Evolutionary conservation across 2,113 vertebrate genomes (phyloP).

Genomic region (Bos indicus): DNA sequence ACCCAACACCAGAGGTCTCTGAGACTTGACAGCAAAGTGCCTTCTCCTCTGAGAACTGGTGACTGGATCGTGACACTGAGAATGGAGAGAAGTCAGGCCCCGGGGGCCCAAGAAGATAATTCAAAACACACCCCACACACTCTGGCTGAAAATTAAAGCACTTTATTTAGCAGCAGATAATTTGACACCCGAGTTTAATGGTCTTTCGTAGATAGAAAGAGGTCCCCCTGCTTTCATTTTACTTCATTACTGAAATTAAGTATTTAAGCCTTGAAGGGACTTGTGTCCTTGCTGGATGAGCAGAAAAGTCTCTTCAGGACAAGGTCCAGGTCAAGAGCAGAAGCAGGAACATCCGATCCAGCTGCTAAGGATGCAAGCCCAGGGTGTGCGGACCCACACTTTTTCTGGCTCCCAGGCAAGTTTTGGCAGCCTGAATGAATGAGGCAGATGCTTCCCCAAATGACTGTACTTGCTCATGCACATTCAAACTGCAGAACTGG

Average conservation of each 20-base stretch:
- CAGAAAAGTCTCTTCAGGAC: neutral
- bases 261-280: neutral
- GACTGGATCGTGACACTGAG: neutral
- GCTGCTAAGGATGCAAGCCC: neutral
- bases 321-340: neutral
- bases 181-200: neutral
- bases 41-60: neutral
- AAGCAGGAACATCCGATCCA: neutral
- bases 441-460: neutral
- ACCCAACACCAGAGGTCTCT: neutral
- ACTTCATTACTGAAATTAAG: neutral
- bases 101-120: neutral
- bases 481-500: neutral
- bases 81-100: neutral
- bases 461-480: neutral
- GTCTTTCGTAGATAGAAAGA: neutral
- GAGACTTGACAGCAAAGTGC: neutral
- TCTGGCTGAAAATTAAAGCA: constrained; percentile 8
- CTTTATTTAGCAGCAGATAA: neutral
- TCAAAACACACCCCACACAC: neutral
- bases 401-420: neutral
- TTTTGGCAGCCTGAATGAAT: neutral
- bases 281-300: neutral
- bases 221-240: neutral
- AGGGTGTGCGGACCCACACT: fast-evolving